These are phyloP conservation scores for Sphaerophoria taeniata DNA, from an alignment of 2,888 invertebrate species.

Conservation along the genomic window DNA sequence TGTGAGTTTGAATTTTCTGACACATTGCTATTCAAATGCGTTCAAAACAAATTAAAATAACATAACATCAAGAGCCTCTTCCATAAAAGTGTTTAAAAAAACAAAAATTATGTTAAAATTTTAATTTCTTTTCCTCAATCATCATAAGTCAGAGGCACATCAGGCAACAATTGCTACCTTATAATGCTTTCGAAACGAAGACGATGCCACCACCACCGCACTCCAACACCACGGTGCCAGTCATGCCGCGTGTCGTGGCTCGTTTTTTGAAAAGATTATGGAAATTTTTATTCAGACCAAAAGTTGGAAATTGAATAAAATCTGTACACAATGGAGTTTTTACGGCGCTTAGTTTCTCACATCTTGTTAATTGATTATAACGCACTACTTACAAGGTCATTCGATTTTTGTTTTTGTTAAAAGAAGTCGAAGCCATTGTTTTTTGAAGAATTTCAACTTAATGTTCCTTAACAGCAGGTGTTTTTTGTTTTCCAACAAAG, in stretches of 20 bases:
- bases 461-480: neutral
- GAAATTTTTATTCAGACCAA: constrained; percentile 28
- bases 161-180: constrained; percentile 6
- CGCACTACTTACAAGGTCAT: constrained; percentile 23
- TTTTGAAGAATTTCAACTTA: neutral
- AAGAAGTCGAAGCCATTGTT: constrained; percentile 23
- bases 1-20: constrained; percentile 5
- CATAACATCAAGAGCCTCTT: neutral
- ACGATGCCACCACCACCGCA: too few species aligned
- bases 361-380: constrained; percentile 33
- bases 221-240: neutral
- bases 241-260: neutral
- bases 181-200: neutral
- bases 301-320: constrained; percentile 3
- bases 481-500: neutral
- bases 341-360: constrained; percentile 25
- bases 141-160: neutral
- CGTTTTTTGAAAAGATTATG: constrained; percentile 24
- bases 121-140: constrained; percentile 12
- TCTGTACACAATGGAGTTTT: constrained; percentile 15
- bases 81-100: neutral
- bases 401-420: constrained; percentile 3
- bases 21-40: neutral
- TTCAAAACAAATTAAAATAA: constrained; percentile 13
- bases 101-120: neutral